Conservation (phyloP, 2,888 invertebrate genomes). For the Xiphydria camelus region DNA sequence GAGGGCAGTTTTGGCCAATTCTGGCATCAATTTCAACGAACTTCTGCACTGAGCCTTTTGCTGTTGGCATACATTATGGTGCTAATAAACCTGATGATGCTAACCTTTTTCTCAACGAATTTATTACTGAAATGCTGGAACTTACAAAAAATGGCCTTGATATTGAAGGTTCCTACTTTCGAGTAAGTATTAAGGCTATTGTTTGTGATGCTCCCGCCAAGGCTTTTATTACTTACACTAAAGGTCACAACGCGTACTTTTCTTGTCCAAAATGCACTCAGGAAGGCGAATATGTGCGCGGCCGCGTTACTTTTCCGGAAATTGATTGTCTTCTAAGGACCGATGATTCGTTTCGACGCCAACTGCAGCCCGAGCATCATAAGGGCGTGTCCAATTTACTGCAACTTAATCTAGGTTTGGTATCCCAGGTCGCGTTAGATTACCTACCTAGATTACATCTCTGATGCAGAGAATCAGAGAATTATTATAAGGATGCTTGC, state of each 20-base stretch:
- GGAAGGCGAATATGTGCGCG: slow-evolving; percentile 12
- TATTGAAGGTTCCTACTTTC: background rate
- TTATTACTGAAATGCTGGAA: slow-evolving; percentile 7
- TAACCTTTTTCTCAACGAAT: slow-evolving; percentile 9
- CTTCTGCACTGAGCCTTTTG: slow-evolving; percentile 19
- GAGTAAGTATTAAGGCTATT: slow-evolving; percentile 7
- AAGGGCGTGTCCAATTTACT: slow-evolving; percentile 19
- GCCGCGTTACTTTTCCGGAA: slow-evolving; percentile 12
- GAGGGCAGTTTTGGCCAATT: slow-evolving; percentile 33
- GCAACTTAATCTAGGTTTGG: slow-evolving; percentile 22
- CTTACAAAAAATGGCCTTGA: background rate
- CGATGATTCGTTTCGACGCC: slow-evolving; percentile 8
- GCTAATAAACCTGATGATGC: slow-evolving; percentile 11
- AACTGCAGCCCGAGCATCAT: slow-evolving; percentile 20
- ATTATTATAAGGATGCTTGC: background rate
- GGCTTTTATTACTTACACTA: slow-evolving; percentile 16
- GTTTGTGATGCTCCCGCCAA: slow-evolving; percentile 20
- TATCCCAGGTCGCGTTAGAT: slow-evolving; percentile 16
- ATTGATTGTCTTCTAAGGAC: slow-evolving; percentile 5
- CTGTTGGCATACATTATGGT: slow-evolving; percentile 8
- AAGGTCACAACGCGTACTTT: slow-evolving; percentile 17
- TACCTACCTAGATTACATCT: slow-evolving; percentile 14
- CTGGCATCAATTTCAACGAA: slow-evolving; percentile 17
- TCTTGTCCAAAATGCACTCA: slow-evolving; percentile 18
- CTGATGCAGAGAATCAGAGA: background rate